Base-by-base conservation (phyloP, 2,113 vertebrate species). In the Poecile atricapillus region DNA sequence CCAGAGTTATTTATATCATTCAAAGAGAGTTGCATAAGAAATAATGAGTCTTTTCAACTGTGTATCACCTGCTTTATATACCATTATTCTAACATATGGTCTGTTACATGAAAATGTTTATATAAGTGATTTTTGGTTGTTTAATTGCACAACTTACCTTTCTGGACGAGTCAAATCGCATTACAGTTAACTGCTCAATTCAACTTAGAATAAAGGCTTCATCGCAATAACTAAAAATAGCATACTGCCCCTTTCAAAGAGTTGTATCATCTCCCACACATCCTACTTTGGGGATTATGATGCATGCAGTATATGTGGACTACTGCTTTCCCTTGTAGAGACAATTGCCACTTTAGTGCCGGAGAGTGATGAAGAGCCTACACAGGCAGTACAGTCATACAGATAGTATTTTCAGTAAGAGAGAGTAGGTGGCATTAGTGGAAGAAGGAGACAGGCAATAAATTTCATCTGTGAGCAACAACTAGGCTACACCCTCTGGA, bases 151-250 rank as follows among this genome's bases (percentile, higher is more conserved):
- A 93, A 56, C 56, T 47, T 87, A 87, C 75, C 35, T 83, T 88
- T 89, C 60, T 71, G 28, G 60, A 81, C 56, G 83, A 39, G 59
- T 89, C 59, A 87, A 85, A 78, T 73, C 58, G 65, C 23, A 73
- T 55, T 79, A 56, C n/a, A 75, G 41, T 78, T 22, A 83, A 70
- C 39, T 75, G 47, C 24, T 88, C 33, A 63, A 28, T 59, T 31
- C 18, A 77, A 85, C 71, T 75, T 80, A 58, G 67, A 92, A 83
- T 35, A 89, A 76, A 94, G 30, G 9, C 33, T 90, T 47, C 43
- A 44, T 22, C 21, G 87, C 60, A 50, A 15, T 83, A 94, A 93
- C 85, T 93, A 90, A 90, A 93, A 96, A 92, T 60, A 96, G 15
- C 31, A 77, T 39, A 46, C 6, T 88, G 47, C 10, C 64, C 64